Conservation (phyloP, 2,113 vertebrate genomes). For the Pseudopodoces humilis region DNA sequence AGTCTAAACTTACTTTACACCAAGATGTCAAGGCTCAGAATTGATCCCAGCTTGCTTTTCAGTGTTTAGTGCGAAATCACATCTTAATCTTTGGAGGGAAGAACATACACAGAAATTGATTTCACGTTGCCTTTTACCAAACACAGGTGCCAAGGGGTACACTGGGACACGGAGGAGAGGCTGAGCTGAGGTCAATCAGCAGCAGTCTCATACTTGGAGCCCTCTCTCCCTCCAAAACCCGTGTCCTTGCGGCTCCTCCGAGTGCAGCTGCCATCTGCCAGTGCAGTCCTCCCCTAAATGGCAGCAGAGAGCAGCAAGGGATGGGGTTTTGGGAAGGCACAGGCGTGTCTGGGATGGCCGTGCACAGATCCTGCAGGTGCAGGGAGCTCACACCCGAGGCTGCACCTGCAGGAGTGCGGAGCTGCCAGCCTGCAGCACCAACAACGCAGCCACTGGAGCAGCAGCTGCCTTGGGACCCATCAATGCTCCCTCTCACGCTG, state of each 20-base stretch:
- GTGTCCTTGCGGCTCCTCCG: not conserved
- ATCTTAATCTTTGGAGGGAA: not conserved
- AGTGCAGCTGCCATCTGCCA: not conserved
- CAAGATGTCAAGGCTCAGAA: not conserved
- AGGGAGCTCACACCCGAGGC: not conserved
- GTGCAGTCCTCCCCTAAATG: not conserved
- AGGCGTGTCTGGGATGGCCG: not conserved
- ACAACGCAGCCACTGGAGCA: not conserved
- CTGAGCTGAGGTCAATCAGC: not conserved
- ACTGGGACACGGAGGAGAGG: accelerated
- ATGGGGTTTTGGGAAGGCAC: not conserved
- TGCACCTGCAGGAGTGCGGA: conserved; percentile 6
- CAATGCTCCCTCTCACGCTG: not conserved
- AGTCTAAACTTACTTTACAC: not conserved
- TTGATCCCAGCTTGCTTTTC: not conserved
- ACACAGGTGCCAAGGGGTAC: not conserved
- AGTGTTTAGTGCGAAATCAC: not conserved
- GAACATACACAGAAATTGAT: not conserved
- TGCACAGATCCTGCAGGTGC: not conserved
- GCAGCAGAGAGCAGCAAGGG: not conserved
- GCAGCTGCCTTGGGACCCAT: conserved; percentile 43
- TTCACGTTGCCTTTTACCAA: not conserved
- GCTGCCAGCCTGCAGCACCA: conserved; percentile 2
- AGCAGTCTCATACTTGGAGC: not conserved
- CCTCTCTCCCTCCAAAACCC: not conserved